Evolutionary conservation across 2,888 invertebrate genomes (phyloP), one percentile per base, ranked within the genome.

Genomic region (Hedya salicella): DNA sequence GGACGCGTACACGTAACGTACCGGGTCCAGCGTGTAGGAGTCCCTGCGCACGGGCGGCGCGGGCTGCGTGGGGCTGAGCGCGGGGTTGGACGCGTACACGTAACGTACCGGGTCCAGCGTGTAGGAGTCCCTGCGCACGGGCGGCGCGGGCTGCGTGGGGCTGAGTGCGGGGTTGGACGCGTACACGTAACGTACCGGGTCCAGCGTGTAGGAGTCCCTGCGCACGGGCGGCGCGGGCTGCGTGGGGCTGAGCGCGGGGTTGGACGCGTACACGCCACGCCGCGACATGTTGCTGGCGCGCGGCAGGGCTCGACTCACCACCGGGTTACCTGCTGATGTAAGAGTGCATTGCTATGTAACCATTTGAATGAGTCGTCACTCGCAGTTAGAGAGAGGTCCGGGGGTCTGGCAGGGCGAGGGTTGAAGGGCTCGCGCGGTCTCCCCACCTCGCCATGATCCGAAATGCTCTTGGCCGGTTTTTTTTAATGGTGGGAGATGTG

Each of bases 181-280:
- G 52, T 2, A 2, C 9, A 6, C 17, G 73, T 67, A 52, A 36
- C 36, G 9, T 36, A 36, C 36, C 36, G 36, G 36, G 36, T 59
- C 57, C 19, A 48, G 19, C 4, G 54, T 61, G 56, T 56, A 66
- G 3, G 60, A 53, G 40, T 67, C 67, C 21, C 60, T 56, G n/a
- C 73, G 60, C 36, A 40, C 17, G 40, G 49, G 49, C 19, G 46
- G 57, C 44, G 32, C 40, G 50, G 70, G 71, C 17, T 44, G 49
- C 17, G 68, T 59, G 50, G 69, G 69, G 66, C 68, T 69, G 14
- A 74, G 69, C 16, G 68, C 70, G 5, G 75, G 75, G 63, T 75
- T 72, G 30, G 73, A 73, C 14, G 74, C 67, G 62, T 71, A 71
- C 21, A 72, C 68, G 49, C 53, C 65, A 60, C 60, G 65, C 19